These are phyloP conservation scores for Drosophila dives DNA, from an alignment of 2,888 invertebrate species.

Conservation along the genomic window DNA sequence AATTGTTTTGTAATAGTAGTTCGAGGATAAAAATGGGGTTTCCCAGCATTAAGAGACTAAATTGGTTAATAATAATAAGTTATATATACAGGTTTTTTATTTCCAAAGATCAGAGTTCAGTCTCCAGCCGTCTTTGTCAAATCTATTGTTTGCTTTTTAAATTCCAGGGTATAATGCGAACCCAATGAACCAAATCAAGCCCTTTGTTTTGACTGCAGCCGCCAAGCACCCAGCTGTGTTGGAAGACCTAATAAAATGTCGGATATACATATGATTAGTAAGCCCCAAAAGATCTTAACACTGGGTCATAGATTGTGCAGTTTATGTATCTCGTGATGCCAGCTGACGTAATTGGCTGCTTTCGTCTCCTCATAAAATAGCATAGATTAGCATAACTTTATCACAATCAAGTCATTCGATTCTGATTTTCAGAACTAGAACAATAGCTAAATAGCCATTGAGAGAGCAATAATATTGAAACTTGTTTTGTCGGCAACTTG, in stretches of 20 bases:
- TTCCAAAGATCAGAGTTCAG: neutral
- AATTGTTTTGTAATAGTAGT: neutral
- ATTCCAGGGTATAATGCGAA: conserved; percentile 9
- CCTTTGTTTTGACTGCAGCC: conserved; percentile 53
- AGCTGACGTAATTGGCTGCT: conserved; percentile 63
- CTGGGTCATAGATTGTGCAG: conserved; percentile 49
- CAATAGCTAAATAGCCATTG: conserved; percentile 34
- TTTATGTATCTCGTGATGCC: conserved; percentile 50
- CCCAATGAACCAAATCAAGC: conserved; percentile 36
- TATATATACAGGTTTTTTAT: neutral
- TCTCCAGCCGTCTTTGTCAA: neutral
- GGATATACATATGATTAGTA: conserved; percentile 56
- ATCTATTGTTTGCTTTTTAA: conserved; percentile 3
- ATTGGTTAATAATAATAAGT: neutral
- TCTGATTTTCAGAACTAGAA: conserved; percentile 48
- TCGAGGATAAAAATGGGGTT: neutral
- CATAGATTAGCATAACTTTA: conserved; percentile 52
- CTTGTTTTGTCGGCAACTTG: conserved; percentile 35
- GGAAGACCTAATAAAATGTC: conserved; percentile 18
- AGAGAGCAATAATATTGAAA: conserved; percentile 11
- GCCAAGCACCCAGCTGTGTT: conserved; percentile 22
- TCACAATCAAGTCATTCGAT: conserved; percentile 57
- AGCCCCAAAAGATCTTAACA: neutral
- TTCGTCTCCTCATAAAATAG: conserved; percentile 51
- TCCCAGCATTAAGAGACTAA: too few relatives aligned